phyloP scores from a whole-genome alignment of 2,888 invertebrate species.

The Iselma pallidipennis region DNA sequence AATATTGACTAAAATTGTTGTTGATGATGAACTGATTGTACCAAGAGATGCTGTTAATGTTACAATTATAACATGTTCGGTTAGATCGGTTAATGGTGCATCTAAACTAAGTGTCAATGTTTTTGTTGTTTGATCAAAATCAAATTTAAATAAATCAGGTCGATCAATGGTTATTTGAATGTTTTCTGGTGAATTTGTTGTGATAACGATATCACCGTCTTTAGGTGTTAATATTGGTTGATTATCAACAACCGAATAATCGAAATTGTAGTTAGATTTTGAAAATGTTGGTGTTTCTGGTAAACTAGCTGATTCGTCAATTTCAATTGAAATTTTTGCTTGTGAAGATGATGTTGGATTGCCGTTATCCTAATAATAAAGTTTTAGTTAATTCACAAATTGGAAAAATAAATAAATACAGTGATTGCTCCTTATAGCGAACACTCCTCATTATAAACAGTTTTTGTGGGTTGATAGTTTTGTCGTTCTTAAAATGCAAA shows the following conservation, averaged over 20 bases:
- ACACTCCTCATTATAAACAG: too few species aligned
- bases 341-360: constrained; percentile 9
- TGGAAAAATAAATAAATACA: too few species aligned
- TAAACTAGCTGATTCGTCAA: constrained; percentile 53
- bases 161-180: not conserved
- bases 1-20: constrained; percentile 1
- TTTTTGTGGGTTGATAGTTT: too few species aligned
- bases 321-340: constrained; percentile 47
- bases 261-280: constrained; percentile 55
- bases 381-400: too few species aligned
- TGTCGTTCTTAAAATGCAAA: too few species aligned
- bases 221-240: constrained; percentile 24
- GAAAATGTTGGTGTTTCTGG: constrained; percentile 58
- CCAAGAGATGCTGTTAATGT: constrained; percentile 1
- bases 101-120: not conserved
- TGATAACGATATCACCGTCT: constrained; percentile 6
- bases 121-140: not conserved
- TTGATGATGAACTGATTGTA: constrained; percentile 3
- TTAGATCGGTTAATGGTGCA: not conserved
- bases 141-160: not conserved
- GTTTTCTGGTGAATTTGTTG: not conserved
- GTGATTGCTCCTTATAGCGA: too few species aligned
- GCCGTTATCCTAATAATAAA: constrained; percentile 33
- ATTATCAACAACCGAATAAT: constrained; percentile 52
- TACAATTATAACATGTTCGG: not conserved